Evolutionary conservation across 2,797 vertebrate genomes (phyloP), one percentile per base, ranked within the genome.

Genomic region (Macropodus opercularis): DNA sequence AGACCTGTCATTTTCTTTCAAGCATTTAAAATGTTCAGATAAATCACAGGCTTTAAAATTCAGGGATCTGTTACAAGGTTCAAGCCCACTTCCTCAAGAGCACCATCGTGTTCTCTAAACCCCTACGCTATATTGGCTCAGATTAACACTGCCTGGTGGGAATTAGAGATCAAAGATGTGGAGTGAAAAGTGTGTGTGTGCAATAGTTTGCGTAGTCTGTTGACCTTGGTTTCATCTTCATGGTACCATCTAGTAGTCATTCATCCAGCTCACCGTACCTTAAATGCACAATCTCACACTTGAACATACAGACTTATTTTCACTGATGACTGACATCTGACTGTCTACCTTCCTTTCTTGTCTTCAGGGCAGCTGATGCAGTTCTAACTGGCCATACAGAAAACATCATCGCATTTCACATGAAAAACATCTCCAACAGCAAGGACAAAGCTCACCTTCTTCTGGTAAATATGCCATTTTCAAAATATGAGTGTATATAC

Each of bases 351-450:
- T n/a, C n/a, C n/a, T n/a, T n/a, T 59, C 87, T 70, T 85, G 79
- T 85, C 84, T 85, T 73, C 91, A 99, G 97, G 93, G 97, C 98
- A 87, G 97, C 97, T 75, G 96, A 99, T 92, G 94, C 96, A 59
- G 97, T 99, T 75, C 87, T 98, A 82, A 98, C 96, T 77, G 98
- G 97, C 81, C 96, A 98, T 74, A 95, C 94, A 70, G 97, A 98
- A 90, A 98, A 96, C 63, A 98, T 99, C 0, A 96, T 99, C 83
- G 92, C 94, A 90, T 99, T 98, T 92, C 98, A 99, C 81, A 95
- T 98, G 91, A 98, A 98, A 92, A 98, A 98, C 92, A 95, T 97
- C 92, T 98, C 97, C 70, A 98, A 94, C 90, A 94, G 91, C 94
- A 98, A 98, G 91, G 90, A 98, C 84, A 95, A 96, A 90, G 94